phyloP scores from a whole-genome alignment of 1,140 invertebrate species.

The Idris sp. region DNA sequence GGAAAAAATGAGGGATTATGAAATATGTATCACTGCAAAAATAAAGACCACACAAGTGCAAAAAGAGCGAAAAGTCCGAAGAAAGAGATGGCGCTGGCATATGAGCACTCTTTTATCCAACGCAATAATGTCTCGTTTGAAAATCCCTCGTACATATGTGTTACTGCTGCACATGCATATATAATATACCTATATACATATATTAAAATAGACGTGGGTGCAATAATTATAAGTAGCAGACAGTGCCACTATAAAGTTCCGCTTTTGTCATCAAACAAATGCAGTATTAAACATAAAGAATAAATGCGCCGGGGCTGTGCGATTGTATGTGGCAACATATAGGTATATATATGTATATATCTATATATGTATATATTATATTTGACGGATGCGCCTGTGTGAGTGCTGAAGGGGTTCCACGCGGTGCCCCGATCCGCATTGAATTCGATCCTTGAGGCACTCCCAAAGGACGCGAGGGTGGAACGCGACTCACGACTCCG shows the following conservation, averaged over 20 bases:
- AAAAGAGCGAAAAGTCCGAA: constrained; percentile 39
- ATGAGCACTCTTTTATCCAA: constrained; percentile 64
- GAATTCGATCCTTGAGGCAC: constrained; percentile 58
- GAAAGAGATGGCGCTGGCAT: constrained; percentile 43
- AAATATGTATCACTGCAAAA: constrained; percentile 53
- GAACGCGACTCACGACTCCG: constrained; percentile 33
- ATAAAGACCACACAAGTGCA: constrained; percentile 51
- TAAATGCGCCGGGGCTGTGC: constrained; percentile 30
- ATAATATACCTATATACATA: neutral
- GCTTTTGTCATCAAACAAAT: constrained; percentile 62
- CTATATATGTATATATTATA: constrained; percentile 32
- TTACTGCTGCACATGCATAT: constrained; percentile 3
- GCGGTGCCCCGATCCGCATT: constrained; percentile 37
- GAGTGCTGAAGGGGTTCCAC: constrained; percentile 21
- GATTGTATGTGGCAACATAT: too few relatives aligned
- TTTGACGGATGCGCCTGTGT: constrained; percentile 13
- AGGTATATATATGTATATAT: too few relatives aligned
- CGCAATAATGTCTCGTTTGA: constrained; percentile 68
- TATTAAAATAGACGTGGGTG: constrained; percentile 13
- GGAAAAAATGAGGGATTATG: constrained; percentile 55
- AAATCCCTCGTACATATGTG: constrained; percentile 45
- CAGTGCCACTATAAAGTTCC: constrained; percentile 60
- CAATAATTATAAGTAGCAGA: constrained; percentile 55
- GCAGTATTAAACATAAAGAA: constrained; percentile 48
- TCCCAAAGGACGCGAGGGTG: constrained; percentile 59